phyloP scores from a whole-genome alignment of 1,140 invertebrate genomes.

The Drosophila rhopaloa region DNA sequence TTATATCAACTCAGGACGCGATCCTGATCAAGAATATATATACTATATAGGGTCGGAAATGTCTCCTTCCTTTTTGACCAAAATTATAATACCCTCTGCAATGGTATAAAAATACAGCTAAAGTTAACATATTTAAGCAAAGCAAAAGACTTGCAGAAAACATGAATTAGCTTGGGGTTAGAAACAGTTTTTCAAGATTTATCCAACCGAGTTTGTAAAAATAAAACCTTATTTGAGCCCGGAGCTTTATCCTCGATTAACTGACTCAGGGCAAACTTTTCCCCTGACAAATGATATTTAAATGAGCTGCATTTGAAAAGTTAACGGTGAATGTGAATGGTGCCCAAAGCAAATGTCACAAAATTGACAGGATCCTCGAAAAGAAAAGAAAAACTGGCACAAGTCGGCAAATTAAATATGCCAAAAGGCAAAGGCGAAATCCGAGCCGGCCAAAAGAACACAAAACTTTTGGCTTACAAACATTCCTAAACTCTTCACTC shows the following conservation, averaged over 20 bases:
- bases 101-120: too few relatives aligned
- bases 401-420: conserved; percentile 78
- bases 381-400: conserved; percentile 45
- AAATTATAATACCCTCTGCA: too few relatives aligned
- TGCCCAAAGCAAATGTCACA: conserved; percentile 52
- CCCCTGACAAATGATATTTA: conserved; percentile 73
- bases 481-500: conserved; percentile 58
- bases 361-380: conserved; percentile 66
- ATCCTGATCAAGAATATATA: too few relatives aligned
- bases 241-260: conserved; percentile 36
- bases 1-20: too few relatives aligned
- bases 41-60: too few relatives aligned
- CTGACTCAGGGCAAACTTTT: conserved; percentile 43
- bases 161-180: background rate
- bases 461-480: conserved; percentile 59
- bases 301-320: conserved; percentile 79
- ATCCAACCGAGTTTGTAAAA: background rate
- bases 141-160: too few relatives aligned
- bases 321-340: conserved; percentile 46
- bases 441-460: conserved; percentile 55
- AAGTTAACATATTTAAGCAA: too few relatives aligned
- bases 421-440: conserved; percentile 66
- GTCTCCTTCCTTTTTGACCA: too few relatives aligned
- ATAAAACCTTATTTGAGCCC: background rate
- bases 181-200: background rate